Conservation (phyloP, 92 coral and sea anemone species). For the Chrysogorgia sp. region DNA sequence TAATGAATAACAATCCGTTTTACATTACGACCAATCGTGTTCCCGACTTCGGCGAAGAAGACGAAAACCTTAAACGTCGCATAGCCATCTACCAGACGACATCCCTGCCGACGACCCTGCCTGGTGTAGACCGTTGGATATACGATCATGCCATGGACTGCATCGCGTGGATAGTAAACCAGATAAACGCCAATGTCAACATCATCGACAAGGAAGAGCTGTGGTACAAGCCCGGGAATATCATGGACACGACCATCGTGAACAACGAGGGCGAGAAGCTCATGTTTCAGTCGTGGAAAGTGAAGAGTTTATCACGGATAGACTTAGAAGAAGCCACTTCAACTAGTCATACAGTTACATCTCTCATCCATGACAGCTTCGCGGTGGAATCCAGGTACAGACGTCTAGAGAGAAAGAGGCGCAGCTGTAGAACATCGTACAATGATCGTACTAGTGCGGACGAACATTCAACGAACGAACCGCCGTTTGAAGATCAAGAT, state of each 20-base stretch:
- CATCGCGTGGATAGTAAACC: conserved; percentile 18
- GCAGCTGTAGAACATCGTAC: too few species aligned
- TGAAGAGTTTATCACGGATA: neutral
- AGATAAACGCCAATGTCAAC: neutral
- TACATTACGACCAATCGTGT: conserved; percentile 22
- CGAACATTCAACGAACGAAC: too few species aligned
- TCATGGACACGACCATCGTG: neutral
- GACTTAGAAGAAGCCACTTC: neutral
- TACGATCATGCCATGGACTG: conserved; percentile 26
- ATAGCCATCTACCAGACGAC: neutral
- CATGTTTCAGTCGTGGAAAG: neutral
- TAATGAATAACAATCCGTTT: neutral
- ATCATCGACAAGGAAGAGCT: conserved; percentile 1
- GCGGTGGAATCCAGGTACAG: neutral
- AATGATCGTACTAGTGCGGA: too few species aligned
- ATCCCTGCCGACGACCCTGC: neutral
- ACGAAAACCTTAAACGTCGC: conserved; percentile 3
- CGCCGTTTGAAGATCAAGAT: too few species aligned
- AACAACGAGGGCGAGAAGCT: neutral
- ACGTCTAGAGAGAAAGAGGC: too few species aligned
- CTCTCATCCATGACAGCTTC: neutral
- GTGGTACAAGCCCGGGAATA: conserved; percentile 3
- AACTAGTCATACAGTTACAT: neutral
- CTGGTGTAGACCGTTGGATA: conserved; percentile 17
- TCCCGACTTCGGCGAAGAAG: conserved; percentile 29